Base-by-base conservation (phyloP, 2,113 vertebrate genomes). In the Hoplias malabaricus region DNA sequence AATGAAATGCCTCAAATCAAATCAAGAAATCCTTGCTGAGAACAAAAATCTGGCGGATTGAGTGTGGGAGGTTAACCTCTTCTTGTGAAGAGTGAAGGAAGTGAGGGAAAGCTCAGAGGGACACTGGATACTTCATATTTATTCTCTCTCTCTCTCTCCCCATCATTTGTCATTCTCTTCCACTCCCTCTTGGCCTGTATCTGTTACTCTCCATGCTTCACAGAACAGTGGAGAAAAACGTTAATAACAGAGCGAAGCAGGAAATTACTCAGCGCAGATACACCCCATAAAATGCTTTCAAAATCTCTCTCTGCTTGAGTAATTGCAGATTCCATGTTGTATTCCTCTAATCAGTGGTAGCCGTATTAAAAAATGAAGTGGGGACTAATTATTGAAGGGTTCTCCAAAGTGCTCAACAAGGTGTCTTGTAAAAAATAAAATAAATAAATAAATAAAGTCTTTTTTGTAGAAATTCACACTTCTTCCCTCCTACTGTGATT, bases 191-290 rank as follows among this genome's bases (percentile, higher is more conserved):
- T n/a, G 63, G 25, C 27, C 19, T 14, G 1, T 40, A 27, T 68
- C 50, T 59, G 48, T n/a, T 25, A 36, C 13, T 57, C 23, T 25
- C 21, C 33, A 21, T 13, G 23, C 38, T 19, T 59, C 68, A 36
- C n/a, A 5, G 40, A 59, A 69, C 75, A 77, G n/a, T 48, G 27
- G 12, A 14, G 40, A 59, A 69, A 63, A 77, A 31, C 29, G 14
- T 57, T 59, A 46, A n/a, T 46, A 53, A 77, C 43, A 48, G 65
- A 34, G 53, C 25, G 33, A 69, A 68, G 36, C 65, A 69, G 65
- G 65, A 61, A 69, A 77, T 77, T 69, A 77, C 57, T 59, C 61
- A 57, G 63, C n/a, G 21, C 36, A 31, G 38, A 65, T 63, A 69
- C 54, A 75, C 31, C 27, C 59, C 72, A 80, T 75, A 27, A 53